Evolutionary conservation across 1,140 invertebrate species (phyloP).

Genomic region (Eciton burchellii): DNA sequence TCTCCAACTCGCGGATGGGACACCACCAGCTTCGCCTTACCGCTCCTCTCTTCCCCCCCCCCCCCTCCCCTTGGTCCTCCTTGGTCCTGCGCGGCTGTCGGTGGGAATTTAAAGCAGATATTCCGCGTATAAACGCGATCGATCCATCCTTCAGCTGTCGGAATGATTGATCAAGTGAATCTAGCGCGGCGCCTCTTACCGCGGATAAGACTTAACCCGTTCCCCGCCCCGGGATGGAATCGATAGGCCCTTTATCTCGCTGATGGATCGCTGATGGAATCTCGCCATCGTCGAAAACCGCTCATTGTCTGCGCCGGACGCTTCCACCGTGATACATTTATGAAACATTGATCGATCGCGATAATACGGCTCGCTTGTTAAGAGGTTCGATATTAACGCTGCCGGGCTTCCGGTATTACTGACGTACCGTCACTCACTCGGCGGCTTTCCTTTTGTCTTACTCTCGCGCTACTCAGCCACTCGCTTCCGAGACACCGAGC

Average conservation of each 20-base stretch:
- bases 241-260: conserved; percentile 74
- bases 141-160: conserved; percentile 74
- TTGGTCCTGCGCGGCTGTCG: background rate
- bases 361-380: conserved; percentile 39
- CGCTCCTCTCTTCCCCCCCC: no score
- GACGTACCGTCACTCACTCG: background rate
- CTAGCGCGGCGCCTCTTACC: conserved; percentile 70
- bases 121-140: conserved; percentile 63
- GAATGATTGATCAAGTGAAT: conserved; percentile 76
- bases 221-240: conserved; percentile 62
- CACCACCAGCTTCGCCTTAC: no score
- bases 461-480: background rate
- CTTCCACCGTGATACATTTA: conserved; percentile 21
- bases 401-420: conserved; percentile 43
- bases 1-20: no score
- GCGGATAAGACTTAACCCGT: conserved; percentile 72
- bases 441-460: conserved; percentile 12
- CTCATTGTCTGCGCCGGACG: conserved; percentile 49
- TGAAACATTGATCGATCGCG: conserved; percentile 56
- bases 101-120: conserved; percentile 66
- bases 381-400: conserved; percentile 10
- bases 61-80: no score
- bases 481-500: background rate
- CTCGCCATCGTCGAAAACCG: conserved; percentile 68
- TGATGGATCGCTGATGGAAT: conserved; percentile 76